Percentiles rank a stretch among this genome's conserved stretches.
phyloP scores from a whole-genome alignment of 2,797 vertebrate genomes.

The Gymnopithys bicolor region DNA sequence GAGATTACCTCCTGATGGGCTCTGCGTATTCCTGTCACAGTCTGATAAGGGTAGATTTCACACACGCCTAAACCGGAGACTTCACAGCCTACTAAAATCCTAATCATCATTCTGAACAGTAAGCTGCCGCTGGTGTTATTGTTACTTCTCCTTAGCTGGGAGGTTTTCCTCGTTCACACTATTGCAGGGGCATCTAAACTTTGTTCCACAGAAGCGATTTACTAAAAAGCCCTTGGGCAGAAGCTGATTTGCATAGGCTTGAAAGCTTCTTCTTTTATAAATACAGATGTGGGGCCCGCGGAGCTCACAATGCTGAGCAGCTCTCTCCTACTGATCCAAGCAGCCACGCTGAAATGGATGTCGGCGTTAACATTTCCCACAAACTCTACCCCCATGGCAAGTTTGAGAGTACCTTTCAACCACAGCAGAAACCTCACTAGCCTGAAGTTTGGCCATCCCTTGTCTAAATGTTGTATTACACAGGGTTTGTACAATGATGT shows the following conservation, averaged over 20 bases:
- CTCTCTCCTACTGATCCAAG: background rate
- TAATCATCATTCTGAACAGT: conserved; percentile 29
- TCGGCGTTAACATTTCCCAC: background rate
- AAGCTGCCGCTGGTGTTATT: conserved; percentile 24
- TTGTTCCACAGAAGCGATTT: background rate
- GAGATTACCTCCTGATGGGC: conserved; percentile 77
- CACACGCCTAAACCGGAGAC: conserved; percentile 16
- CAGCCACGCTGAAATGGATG: background rate
- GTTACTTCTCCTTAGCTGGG: conserved; percentile 6
- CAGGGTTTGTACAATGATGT: background rate
- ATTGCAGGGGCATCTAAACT: background rate
- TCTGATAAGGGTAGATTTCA: conserved; percentile 79
- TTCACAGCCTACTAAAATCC: conserved; percentile 49
- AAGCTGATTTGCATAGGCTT: conserved; percentile 24
- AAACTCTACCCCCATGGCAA: background rate
- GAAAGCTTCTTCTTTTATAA: background rate
- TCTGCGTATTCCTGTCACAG: conserved; percentile 74
- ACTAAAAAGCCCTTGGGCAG: background rate
- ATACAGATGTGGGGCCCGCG: background rate
- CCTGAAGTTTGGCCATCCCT: background rate
- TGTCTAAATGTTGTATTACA: background rate
- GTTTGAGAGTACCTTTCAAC: background rate
- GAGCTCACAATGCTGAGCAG: background rate
- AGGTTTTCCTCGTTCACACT: conserved; percentile 4
- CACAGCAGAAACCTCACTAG: background rate